phyloP scores from a whole-genome alignment of 2,113 vertebrate species.

The Otolemur garnettii region DNA sequence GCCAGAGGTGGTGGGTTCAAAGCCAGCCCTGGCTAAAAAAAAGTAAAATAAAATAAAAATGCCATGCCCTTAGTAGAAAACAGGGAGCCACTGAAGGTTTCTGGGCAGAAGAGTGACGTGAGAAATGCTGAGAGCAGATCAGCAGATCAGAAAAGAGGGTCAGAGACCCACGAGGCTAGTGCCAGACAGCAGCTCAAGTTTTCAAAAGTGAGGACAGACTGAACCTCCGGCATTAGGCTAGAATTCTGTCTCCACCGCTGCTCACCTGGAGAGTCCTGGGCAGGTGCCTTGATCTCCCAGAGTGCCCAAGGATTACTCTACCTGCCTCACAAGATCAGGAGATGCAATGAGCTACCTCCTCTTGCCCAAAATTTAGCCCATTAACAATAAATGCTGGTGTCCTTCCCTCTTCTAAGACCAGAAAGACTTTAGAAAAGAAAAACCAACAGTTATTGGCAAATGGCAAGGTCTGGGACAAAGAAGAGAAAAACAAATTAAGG shows the following conservation, averaged over 20 bases:
- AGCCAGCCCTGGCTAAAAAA: no score
- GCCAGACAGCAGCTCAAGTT: neutral
- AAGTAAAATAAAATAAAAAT: neutral
- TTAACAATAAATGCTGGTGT: neutral
- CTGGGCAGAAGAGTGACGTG: neutral
- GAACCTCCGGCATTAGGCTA: neutral
- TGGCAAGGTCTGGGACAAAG: neutral
- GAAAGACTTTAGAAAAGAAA: neutral
- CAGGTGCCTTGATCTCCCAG: no score
- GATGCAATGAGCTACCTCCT: neutral
- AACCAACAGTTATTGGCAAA: neutral
- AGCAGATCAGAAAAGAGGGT: neutral
- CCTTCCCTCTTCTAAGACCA: neutral
- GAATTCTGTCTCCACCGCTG: neutral
- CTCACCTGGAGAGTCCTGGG: neutral
- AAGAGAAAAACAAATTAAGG: neutral
- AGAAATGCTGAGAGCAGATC: neutral
- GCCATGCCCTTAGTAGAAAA: neutral
- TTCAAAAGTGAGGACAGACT: neutral
- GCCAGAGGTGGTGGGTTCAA: no score
- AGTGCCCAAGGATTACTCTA: neutral
- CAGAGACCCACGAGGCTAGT: neutral
- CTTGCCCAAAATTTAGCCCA: neutral
- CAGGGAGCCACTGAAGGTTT: neutral
- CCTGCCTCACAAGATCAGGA: neutral